Conservation (phyloP, 2,113 vertebrate genomes). For the Salvelinus namaycush region DNA sequence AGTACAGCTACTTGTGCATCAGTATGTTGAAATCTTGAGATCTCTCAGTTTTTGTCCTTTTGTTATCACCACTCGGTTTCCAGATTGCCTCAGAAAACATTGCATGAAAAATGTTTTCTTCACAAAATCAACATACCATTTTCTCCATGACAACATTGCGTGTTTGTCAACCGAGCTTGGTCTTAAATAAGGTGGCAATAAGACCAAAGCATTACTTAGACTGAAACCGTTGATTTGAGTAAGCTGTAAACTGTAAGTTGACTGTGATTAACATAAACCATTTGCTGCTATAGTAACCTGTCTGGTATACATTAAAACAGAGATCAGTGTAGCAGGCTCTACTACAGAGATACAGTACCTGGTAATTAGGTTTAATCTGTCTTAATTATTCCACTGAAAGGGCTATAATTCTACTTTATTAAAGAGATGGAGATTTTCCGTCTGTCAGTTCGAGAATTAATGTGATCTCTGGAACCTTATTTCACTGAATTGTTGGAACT, state of each 20-base stretch:
- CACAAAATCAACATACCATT: slow-evolving; percentile 49
- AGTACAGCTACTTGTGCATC: too few species aligned
- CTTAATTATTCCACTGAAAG: slow-evolving; percentile 50
- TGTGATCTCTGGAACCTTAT: slow-evolving; percentile 1
- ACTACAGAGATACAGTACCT: slow-evolving; percentile 37
- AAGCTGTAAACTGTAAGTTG: slow-evolving; percentile 63
- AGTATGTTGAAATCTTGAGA: background rate
- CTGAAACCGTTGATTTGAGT: slow-evolving; percentile 65
- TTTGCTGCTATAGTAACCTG: slow-evolving; percentile 67
- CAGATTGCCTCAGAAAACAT: slow-evolving; percentile 16
- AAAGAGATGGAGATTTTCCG: slow-evolving; percentile 36
- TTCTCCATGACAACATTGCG: slow-evolving; percentile 58
- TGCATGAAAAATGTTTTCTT: slow-evolving; percentile 3
- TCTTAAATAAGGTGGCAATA: slow-evolving; percentile 59
- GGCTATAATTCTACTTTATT: slow-evolving; percentile 57
- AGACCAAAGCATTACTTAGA: slow-evolving; percentile 54
- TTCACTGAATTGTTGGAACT: background rate
- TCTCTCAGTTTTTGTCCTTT: background rate
- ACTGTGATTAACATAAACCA: slow-evolving; percentile 70
- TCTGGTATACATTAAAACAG: slow-evolving; percentile 47
- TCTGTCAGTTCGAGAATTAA: slow-evolving; percentile 6
- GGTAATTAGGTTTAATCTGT: slow-evolving; percentile 62
- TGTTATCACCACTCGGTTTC: slow-evolving; percentile 1
- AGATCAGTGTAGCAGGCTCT: slow-evolving; percentile 29
- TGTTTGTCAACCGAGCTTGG: slow-evolving; percentile 44